phyloP scores from a whole-genome alignment of 1,140 invertebrate species.

The Drosophila serrata region DNA sequence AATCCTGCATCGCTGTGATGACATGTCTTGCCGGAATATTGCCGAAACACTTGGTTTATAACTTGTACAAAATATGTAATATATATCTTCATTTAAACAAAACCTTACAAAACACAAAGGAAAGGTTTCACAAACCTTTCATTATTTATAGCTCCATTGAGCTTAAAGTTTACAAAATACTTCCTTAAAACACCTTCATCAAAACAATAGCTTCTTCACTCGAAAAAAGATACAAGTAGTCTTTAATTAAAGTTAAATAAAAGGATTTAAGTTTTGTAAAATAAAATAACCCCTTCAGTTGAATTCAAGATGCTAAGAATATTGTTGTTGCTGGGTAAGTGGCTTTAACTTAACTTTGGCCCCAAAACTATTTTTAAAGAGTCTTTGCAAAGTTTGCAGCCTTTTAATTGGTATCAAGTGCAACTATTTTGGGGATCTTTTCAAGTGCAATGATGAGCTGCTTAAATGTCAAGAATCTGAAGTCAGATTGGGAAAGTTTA shows the following conservation, averaged over 20 bases:
- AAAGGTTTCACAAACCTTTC: neutral
- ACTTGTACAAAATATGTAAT: neutral
- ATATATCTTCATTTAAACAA: neutral
- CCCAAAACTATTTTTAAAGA: neutral
- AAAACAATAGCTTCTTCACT: slow-evolving; percentile 4
- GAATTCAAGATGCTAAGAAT: slow-evolving; percentile 9
- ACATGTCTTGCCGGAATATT: slow-evolving; percentile 37
- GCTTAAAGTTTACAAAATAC: neutral
- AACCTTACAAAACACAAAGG: no score
- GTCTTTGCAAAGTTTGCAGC: slow-evolving; percentile 15
- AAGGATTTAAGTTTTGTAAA: neutral
- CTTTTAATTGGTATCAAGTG: neutral
- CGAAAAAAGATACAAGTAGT: neutral
- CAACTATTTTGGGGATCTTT: slow-evolving; percentile 18
- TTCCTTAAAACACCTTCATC: slow-evolving; percentile 1
- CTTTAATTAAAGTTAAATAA: slow-evolving; percentile 13
- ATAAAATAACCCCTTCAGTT: slow-evolving; percentile 3
- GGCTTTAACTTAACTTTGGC: neutral
- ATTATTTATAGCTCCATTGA: neutral
- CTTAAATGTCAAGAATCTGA: slow-evolving; percentile 28
- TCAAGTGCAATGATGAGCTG: slow-evolving; percentile 38
- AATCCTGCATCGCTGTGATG: slow-evolving; percentile 27
- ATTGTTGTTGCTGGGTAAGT: slow-evolving; percentile 27
- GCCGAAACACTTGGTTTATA: slow-evolving; percentile 18
- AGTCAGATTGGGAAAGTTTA: slow-evolving; percentile 18